Conservation (phyloP, 2,888 invertebrate species). For the Caenorhabditis sp. region DNA sequence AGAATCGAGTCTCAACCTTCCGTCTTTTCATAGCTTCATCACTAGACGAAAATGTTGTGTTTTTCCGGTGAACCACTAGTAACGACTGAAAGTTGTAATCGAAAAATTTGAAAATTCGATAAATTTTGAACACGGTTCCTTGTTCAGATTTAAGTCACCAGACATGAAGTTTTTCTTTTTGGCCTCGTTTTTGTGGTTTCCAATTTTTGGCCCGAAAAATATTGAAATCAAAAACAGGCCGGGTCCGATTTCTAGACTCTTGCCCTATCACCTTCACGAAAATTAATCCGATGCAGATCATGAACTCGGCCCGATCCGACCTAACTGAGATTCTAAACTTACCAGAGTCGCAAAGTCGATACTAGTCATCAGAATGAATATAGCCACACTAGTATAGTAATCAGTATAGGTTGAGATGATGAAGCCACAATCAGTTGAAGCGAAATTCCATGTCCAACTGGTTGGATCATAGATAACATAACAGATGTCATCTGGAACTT, state of each 20-base stretch:
- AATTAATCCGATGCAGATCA: too few species aligned
- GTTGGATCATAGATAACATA: constrained; percentile 36
- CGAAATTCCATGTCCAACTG: constrained; percentile 41
- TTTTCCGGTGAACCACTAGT: constrained; percentile 21
- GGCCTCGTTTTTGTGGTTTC: too few species aligned
- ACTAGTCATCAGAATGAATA: constrained; percentile 35
- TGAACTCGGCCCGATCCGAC: too few species aligned
- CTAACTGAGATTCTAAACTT: constrained; percentile 7
- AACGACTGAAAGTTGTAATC: constrained; percentile 11
- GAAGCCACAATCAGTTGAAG: constrained; percentile 33
- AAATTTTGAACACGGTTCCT: too few species aligned
- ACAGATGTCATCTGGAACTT: constrained; percentile 19
- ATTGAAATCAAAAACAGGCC: too few species aligned
- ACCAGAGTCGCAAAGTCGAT: constrained; percentile 41
- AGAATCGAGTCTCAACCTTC: constrained; percentile 31
- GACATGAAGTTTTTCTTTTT: too few species aligned
- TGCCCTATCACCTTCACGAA: too few species aligned
- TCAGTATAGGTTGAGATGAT: constrained; percentile 42
- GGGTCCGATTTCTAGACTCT: too few species aligned
- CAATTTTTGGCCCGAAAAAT: too few species aligned
- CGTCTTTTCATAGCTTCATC: constrained; percentile 16
- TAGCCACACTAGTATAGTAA: constrained; percentile 42
- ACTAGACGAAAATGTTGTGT: constrained; percentile 4
- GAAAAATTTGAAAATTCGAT: not conserved
- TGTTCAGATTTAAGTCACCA: too few species aligned